Percentiles rank a stretch among this genome's conserved stretches.
phyloP scores from a whole-genome alignment of 2,888 invertebrate genomes.

The Microctonus hyperodae region DNA sequence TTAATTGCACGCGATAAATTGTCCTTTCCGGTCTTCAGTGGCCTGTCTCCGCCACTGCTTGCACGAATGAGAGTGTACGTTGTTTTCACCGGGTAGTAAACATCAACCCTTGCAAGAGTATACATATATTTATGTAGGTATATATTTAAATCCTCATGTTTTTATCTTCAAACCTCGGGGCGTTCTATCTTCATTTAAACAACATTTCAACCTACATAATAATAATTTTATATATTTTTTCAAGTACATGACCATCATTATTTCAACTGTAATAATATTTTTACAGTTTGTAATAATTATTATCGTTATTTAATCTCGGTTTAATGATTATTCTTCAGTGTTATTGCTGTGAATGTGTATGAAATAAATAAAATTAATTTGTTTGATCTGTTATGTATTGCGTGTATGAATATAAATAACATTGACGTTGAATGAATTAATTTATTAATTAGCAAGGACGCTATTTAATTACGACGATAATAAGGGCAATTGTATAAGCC shows the following conservation, averaged over 20 bases:
- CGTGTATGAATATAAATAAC: background rate
- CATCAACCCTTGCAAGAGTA: slow-evolving; percentile 15
- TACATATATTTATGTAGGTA: background rate
- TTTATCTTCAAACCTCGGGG: background rate
- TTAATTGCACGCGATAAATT: slow-evolving; percentile 54
- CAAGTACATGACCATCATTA: too few relatives aligned
- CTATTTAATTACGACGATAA: background rate
- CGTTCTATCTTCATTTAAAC: slow-evolving; percentile 16
- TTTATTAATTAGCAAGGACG: too few relatives aligned
- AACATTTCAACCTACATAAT: background rate
- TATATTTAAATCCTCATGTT: background rate
- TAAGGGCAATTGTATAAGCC: slow-evolving; percentile 3
- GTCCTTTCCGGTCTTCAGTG: slow-evolving; percentile 45
- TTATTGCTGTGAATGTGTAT: too few relatives aligned
- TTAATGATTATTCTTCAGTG: too few relatives aligned
- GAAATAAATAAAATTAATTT: too few relatives aligned
- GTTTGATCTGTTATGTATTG: background rate
- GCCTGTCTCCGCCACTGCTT: slow-evolving; percentile 36
- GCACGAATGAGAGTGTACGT: slow-evolving; percentile 38
- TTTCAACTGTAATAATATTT: too few relatives aligned
- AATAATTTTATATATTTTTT: too few relatives aligned
- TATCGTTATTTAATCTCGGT: too few relatives aligned
- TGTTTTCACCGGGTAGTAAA: slow-evolving; percentile 35
- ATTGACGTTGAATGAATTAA: background rate
- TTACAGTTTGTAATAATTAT: too few relatives aligned